Base-by-base conservation (phyloP, 2,113 vertebrate species). In the Ovis canadensis region DNA sequence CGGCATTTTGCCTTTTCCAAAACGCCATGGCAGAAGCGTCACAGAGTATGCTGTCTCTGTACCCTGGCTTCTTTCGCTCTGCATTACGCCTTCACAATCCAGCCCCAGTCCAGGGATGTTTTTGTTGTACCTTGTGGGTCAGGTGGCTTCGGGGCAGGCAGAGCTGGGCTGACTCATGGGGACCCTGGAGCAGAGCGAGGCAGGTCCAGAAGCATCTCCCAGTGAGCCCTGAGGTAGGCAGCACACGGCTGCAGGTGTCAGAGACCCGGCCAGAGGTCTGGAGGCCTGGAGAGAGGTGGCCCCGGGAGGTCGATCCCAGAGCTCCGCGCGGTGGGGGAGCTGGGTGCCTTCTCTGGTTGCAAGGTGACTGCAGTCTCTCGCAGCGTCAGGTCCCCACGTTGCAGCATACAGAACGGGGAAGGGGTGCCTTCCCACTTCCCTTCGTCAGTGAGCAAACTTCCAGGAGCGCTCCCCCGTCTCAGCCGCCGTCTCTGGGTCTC, bases 281-380 rank as follows among this genome's bases (percentile, higher is more conserved):
- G 82, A 13, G 8, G 12, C n/a, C 95, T 25, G 7, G 54, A 33
- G 87, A 48, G 14, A 52, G 86, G 10, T 2, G 62, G 54, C 36
- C 10, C 45, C 21, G 0, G 80, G 25, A 3, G 4, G 11, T 6
- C 13, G 5, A 2, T 1, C 12, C 11, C 1, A 10, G 57, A 1
- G n/a, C 36, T 13, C 54, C 2, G 0, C 0, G 5, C 3, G 2
- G 13, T 10, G 6, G 2, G 15, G 59, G 29, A 2, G 36, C 15
- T 3, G 77, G 15, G 1, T 4, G 25, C 31, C 17, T 9, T 21
- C 11, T 14, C 45, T 3, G 19, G 71, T 5, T 40, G 36, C 3
- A 17, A 40, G 77, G 21, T 3, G 4, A 59, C 0, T 4, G 45
- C 2, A 10, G 31, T 7, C 36, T 7, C 60, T 25, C 14, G 57